Evolutionary conservation across 2,113 vertebrate species (phyloP), one percentile per base, ranked within the genome.

Genomic region (Podilymbus podiceps): DNA sequence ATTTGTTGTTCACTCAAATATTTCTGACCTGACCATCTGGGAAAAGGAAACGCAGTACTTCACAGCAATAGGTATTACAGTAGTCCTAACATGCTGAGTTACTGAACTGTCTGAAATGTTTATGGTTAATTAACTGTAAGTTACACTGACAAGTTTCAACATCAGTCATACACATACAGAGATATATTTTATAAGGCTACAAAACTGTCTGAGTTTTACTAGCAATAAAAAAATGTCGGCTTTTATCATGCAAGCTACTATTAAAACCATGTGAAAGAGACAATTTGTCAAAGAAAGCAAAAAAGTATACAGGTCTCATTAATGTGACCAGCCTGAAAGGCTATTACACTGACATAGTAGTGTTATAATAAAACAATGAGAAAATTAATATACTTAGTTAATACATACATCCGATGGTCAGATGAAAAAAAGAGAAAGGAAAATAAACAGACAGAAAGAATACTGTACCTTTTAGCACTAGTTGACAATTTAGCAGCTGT

Each of bases 401-500:
- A 66, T 82, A 68, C 50, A 73, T 25, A 59, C 10, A 74, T 55
- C 56, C 88, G 33, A 84, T 59, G 49, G 53, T 47, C 56, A 89
- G 47, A 21, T 56, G 55, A 84, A 73, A 72, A 44, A 44, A 90
- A 75, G 22, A 90, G 78, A 40, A 81, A 80, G 49, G 35, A 86
- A 86, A 77, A 71, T 6, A 71, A 92, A 80, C 19, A 53, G 12
- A 24, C 30, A 38, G 33, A 64, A 28, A 35, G 60, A 89, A 53
- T 28, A 74, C 17, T 1, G 1, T 98, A 99, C 99, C 99, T 99
- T 98, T 99, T 99, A 98, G 99, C 99, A 98, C 99, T 99, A 90
- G 99, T 99, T 92, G 99, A 99, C 96, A 99, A 98, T 97, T 99
- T 99, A 97, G 99, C 99, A 60, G 99, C 99, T 10, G 99, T 99